Base-by-base conservation (phyloP, 2,113 vertebrate species). In the Trematomus loennbergii region DNA sequence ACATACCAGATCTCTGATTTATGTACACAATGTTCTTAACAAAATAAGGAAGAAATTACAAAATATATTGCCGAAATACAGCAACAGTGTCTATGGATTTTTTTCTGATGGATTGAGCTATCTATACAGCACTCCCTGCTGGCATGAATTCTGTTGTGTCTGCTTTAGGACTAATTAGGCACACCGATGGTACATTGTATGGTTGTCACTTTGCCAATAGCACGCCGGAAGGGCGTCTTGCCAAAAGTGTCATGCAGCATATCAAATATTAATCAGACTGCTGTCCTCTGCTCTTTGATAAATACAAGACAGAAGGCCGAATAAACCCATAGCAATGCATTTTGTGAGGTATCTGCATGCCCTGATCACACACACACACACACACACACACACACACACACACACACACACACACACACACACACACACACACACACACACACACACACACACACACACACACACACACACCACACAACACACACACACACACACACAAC, bases 241-340 rank as follows among this genome's bases (percentile, higher is more conserved):
- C 89, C 88, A 89, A 74, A 70, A 72, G 67, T 81, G 78, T 84
- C 87, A 86, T 55, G 75, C 84, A 59, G 81, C 81, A 82, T 72
- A 88, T 90, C 64, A 92, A 91, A 88, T 88, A 91, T 90, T 65
- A 85, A 90, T 84, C 64, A 3, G 60, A 82, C 63, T 36, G 65
- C 76, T 81, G 88, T 91, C 88, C 83, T 91, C 81, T 85, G 74
- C 64, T 83, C 68, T 89, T 90, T 81, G 79, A 89, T 87, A 83
- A 85, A 89, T 82, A 74, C 16, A 3, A 88, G 82, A 81, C 81
- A 79, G 77, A 88, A 79, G 82, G 82, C 72, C n/a, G n/a, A n/a
- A n/a, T n/a, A n/a, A n/a, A n/a, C n/a, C n/a, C n/a, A n/a, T n/a
- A n/a, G n/a, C n/a, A n/a, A n/a, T n/a, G 67, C 60, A 72, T 18